Conservation (phyloP, 2,888 invertebrate genomes). For the Drosophila helvetica region DNA sequence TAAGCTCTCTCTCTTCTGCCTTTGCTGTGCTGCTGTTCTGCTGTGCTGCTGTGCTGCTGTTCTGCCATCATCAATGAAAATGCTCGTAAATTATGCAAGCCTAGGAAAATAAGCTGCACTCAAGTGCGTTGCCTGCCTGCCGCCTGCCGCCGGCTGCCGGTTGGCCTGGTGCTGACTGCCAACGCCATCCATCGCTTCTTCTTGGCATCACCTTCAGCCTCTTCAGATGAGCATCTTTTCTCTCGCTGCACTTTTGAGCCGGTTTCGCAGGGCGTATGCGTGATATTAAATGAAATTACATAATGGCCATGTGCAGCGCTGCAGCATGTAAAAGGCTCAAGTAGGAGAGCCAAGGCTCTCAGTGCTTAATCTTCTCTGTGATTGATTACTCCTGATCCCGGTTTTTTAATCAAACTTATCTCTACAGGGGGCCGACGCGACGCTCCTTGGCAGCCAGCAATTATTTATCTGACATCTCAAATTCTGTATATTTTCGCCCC, state of each 20-base stretch:
- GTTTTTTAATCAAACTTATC: neutral
- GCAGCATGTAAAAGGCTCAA: conserved; percentile 1
- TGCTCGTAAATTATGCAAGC: conserved; percentile 75
- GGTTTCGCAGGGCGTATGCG: conserved; percentile 36
- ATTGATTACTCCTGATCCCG: conserved; percentile 1
- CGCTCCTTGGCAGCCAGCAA: neutral
- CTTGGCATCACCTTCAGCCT: conserved; percentile 4
- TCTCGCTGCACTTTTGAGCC: conserved; percentile 29
- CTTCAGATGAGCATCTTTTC: neutral
- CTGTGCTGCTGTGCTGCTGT: conserved; percentile 33
- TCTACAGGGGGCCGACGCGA: neutral
- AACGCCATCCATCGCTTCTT: conserved; percentile 22
- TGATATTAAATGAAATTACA: conserved; percentile 41
- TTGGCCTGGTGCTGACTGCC: conserved; percentile 1
- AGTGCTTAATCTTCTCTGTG: neutral
- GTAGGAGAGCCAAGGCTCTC: neutral
- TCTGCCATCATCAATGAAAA: conserved; percentile 74
- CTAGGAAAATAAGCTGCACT: conserved; percentile 80
- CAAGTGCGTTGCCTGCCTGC: conserved; percentile 63
- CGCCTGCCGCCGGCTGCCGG: neutral
- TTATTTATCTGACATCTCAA: neutral
- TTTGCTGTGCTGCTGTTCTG: conserved; percentile 4
- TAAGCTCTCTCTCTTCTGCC: conserved; percentile 25
- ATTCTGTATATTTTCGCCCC: neutral
- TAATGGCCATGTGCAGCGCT: conserved; percentile 17